Evolutionary conservation across 2,888 invertebrate genomes (phyloP).

Genomic region (Notodonta ziczac): DNA sequence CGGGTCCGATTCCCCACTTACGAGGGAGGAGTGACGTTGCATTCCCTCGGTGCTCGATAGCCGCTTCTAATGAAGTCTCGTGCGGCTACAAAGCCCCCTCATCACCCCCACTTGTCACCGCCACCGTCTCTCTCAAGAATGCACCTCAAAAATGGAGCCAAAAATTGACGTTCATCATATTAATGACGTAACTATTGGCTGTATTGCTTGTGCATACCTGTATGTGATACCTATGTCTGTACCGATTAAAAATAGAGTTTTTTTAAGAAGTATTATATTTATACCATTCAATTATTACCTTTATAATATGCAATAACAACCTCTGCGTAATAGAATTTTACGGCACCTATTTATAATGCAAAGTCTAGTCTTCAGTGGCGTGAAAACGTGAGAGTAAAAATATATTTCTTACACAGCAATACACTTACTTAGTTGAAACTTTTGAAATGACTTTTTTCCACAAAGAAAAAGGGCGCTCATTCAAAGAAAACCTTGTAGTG

Average conservation of each 20-base stretch:
- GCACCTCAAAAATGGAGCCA: constrained; percentile 29
- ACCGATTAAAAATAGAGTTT: background rate
- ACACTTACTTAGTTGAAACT: constrained; percentile 7
- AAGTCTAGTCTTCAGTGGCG: constrained; percentile 4
- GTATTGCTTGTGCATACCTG: no score
- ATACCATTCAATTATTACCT: background rate
- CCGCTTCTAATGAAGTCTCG: constrained; percentile 72
- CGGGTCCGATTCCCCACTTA: constrained; percentile 28
- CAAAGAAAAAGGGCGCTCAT: constrained; percentile 5
- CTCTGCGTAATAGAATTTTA: background rate
- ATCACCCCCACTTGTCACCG: constrained; percentile 42
- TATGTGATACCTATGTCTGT: no score
- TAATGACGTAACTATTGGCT: background rate
- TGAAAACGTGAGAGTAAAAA: constrained; percentile 3
- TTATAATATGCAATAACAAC: constrained; percentile 4
- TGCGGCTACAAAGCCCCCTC: constrained; percentile 56
- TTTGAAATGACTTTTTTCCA: constrained; percentile 7
- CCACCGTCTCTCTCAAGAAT: constrained; percentile 46
- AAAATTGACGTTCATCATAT: constrained; percentile 1
- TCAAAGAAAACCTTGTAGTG: constrained; percentile 11
- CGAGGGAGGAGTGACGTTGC: constrained; percentile 54
- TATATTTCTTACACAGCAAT: constrained; percentile 2
- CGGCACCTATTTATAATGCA: constrained; percentile 2
- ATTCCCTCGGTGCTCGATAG: constrained; percentile 54
- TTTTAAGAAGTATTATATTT: background rate